Conservation (phyloP, 2,113 vertebrate genomes). For the Brachypodius melanocephalos region DNA sequence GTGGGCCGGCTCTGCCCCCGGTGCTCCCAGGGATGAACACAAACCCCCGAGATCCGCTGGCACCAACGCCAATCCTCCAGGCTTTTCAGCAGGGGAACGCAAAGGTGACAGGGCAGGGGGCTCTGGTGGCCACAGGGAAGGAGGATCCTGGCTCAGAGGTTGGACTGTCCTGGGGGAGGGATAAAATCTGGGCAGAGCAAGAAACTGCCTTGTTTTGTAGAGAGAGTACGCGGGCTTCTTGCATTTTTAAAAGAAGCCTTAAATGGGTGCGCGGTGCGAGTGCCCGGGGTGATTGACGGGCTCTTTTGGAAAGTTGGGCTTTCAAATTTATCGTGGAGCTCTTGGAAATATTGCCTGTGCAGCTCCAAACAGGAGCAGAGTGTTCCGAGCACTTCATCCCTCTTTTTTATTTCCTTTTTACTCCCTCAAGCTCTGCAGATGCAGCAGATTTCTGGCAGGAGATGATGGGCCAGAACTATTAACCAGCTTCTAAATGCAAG, state of each 20-base stretch:
- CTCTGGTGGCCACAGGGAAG: neutral
- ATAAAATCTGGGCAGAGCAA: neutral
- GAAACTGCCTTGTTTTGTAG: neutral
- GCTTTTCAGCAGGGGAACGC: neutral
- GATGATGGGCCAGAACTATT: neutral
- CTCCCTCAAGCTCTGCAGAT: slow-evolving; percentile 21
- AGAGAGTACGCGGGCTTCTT: neutral
- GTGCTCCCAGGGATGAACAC: neutral
- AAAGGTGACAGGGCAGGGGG: neutral
- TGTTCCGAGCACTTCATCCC: neutral
- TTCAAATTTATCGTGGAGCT: neutral
- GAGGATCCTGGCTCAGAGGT: neutral
- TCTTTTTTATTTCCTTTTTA: slow-evolving; percentile 1
- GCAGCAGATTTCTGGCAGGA: slow-evolving; percentile 47
- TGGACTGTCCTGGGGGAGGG: neutral
- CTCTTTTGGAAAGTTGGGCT: neutral
- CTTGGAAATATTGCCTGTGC: slow-evolving; percentile 1
- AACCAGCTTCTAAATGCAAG: neutral
- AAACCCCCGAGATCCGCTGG: neutral
- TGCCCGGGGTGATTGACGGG: neutral
- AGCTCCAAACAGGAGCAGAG: neutral
- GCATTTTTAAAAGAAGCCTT: neutral
- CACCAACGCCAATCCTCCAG: accelerated
- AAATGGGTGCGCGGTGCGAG: neutral
- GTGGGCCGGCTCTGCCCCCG: neutral